Evolutionary conservation across 1,140 invertebrate genomes (phyloP), one percentile per base, ranked within the genome.

Genomic region (Chrysomallon squamiferum): DNA sequence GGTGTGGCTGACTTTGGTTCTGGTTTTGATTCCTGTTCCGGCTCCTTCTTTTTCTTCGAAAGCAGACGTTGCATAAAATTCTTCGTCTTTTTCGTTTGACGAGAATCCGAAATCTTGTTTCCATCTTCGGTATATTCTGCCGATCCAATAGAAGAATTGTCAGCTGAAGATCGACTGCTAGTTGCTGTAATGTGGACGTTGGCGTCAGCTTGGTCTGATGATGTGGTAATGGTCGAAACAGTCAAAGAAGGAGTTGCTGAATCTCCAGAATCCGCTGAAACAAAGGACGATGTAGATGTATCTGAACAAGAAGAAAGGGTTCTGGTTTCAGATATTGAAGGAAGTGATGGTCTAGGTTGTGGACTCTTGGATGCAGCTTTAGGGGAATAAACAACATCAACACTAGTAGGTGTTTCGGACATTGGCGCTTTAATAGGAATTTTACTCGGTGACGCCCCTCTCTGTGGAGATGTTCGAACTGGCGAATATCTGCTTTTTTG

Each of bases 51-150:
- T 64, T 78, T 79, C 64, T 75, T 75, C 1, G 78, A 75, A 38
- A 82, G 73, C 30, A 82, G 63, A 54, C 78, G 72, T 59, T 80
- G 76, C 73, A 82, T 82, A 58, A 82, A 80, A 15, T 78, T 75
- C 57, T 62, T 27, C 15, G 52, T 57, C 67, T 73, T 74, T 62
- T 67, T 20, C 59, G 35, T 45, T 33, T 63, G 56, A 20, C 18
- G 43, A 7, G n/a, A 13, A 54, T 25, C 22, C 0, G 7, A 30
- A 4, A 22, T 9, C 50, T 54, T 54, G 22, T 9, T 5, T 18
- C 9, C 50, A 27, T 54, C 50, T 3, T 54, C 50, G 0, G 50
- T 22, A 15, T 32, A 52, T 43, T 45, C 22, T n/a, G 15, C 30
- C 15, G 54, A 38, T 15, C 52, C 30, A 18, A 38, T 59, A 5